phyloP scores from a whole-genome alignment of 1,140 invertebrate genomes.

The Acromyrmex heyeri region DNA sequence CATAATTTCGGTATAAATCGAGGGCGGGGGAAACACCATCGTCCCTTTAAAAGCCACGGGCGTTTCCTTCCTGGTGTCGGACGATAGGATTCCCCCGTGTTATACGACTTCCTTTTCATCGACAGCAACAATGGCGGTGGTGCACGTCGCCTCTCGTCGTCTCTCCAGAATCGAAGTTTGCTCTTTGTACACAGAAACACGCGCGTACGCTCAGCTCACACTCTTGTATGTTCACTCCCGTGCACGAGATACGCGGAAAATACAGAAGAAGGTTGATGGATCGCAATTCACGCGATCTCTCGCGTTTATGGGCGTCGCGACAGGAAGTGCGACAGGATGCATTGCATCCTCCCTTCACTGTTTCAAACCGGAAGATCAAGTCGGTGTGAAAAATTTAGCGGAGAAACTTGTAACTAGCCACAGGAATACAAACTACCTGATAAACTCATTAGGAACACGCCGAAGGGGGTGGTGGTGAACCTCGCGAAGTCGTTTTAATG shows the following conservation, averaged over 20 bases:
- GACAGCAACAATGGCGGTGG: conserved; percentile 72
- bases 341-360: not conserved
- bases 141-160: conserved; percentile 50
- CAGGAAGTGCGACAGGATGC: not conserved
- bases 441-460: conserved; percentile 9
- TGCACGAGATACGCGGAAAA: conserved; percentile 22
- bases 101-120: conserved; percentile 65
- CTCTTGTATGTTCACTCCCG: not conserved
- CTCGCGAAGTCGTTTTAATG: not conserved
- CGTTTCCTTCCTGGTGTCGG: conserved; percentile 58
- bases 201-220: conserved; percentile 58
- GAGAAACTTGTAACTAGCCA: not conserved
- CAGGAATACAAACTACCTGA: not conserved
- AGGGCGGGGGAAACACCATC: not conserved
- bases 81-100: conserved; percentile 49
- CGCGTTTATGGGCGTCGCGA: conserved; percentile 27
- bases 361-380: not conserved
- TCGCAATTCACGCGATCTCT: conserved; percentile 43
- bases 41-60: conserved; percentile 46
- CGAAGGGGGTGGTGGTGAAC: not conserved
- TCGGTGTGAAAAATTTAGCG: not conserved
- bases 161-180: conserved; percentile 77
- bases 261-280: conserved; percentile 44
- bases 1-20: conserved; percentile 67
- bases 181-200: conserved; percentile 76